Conservation (phyloP, 2,113 vertebrate genomes). For the Oreochromis aureus region DNA sequence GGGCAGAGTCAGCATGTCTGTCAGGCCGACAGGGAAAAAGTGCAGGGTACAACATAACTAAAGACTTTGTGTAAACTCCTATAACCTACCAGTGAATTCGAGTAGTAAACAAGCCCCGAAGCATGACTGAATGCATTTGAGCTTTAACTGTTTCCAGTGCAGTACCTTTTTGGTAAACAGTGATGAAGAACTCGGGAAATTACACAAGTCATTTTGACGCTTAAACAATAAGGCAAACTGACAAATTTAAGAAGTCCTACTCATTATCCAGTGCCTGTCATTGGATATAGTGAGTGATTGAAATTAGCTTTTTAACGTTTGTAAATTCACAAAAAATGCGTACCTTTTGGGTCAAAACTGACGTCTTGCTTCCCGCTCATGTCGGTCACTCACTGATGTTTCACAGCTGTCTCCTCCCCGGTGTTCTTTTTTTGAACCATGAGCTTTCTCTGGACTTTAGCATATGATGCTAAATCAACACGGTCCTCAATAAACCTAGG, state of each 20-base stretch:
- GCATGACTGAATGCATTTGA: background rate
- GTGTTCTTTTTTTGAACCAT: background rate
- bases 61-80: background rate
- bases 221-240: background rate
- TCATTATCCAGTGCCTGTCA: background rate
- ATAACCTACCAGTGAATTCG: background rate
- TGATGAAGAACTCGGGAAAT: background rate
- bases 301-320: background rate
- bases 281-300: background rate
- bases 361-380: constrained; percentile 36
- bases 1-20: background rate
- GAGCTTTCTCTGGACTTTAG: background rate
- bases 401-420: background rate
- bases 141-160: background rate
- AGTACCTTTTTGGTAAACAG: background rate
- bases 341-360: constrained; percentile 72
- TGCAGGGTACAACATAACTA: background rate
- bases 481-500: background rate
- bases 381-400: background rate
- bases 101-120: background rate
- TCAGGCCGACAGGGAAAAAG: background rate
- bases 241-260: background rate
- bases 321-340: background rate
- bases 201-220: background rate
- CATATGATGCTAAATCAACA: background rate